Evolutionary conservation across 2,797 vertebrate species (phyloP).

Genomic region (Hyperoplus immaculatus): DNA sequence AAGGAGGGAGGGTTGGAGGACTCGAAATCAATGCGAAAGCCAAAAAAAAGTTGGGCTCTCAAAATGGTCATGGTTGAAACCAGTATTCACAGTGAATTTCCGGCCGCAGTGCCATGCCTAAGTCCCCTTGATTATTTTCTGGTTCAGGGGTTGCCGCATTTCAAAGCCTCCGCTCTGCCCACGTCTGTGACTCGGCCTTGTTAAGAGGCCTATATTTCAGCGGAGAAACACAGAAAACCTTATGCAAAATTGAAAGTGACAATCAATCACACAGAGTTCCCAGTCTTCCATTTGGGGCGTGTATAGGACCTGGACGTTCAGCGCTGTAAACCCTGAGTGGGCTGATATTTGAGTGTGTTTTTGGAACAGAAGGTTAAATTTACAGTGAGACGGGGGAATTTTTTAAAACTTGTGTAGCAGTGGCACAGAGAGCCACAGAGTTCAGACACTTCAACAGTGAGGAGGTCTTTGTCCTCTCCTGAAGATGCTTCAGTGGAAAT

Average conservation of each 20-base stretch:
- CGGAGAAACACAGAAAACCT: constrained; percentile 56
- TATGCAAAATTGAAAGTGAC: constrained; percentile 78
- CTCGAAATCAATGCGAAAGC: constrained; percentile 69
- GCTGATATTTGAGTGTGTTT: constrained; percentile 65
- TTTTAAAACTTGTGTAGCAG: constrained; percentile 30
- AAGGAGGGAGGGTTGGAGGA: constrained; percentile 1
- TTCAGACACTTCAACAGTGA: constrained; percentile 33
- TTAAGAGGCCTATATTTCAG: constrained; percentile 77
- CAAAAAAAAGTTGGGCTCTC: constrained; percentile 75
- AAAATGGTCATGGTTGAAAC: constrained; percentile 81
- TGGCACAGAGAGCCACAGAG: constrained; percentile 24
- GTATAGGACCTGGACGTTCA: constrained; percentile 36
- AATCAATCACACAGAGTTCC: constrained; percentile 72
- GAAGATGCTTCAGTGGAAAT: constrained; percentile 64
- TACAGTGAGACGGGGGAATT: constrained; percentile 50
- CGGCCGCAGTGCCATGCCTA: constrained; percentile 78
- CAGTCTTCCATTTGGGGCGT: constrained; percentile 63
- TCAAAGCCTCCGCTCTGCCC: constrained; percentile 77
- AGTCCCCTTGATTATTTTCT: constrained; percentile 85
- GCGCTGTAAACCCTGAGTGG: constrained; percentile 39
- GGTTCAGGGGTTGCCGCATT: constrained; percentile 79
- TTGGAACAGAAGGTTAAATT: constrained; percentile 58
- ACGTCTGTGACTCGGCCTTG: constrained; percentile 70
- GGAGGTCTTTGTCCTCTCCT: constrained; percentile 57
- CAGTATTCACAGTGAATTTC: constrained; percentile 83